Evolutionary conservation across 2,113 vertebrate genomes (phyloP).

Genomic region (Apteryx owenii): DNA sequence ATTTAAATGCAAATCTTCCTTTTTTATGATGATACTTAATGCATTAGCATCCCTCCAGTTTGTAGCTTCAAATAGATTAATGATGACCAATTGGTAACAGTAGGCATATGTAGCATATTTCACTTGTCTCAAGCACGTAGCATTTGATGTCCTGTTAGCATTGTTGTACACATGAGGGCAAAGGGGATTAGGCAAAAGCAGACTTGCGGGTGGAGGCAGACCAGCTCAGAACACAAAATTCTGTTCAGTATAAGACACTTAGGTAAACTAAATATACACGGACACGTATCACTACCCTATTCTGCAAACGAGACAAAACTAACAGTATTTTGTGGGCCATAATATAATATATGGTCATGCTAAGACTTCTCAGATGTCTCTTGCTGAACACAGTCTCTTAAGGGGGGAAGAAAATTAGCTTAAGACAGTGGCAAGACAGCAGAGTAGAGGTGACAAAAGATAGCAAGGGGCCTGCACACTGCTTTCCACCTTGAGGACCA

Average conservation of each 20-base stretch:
- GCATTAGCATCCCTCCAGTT: neutral
- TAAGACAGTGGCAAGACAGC: neutral
- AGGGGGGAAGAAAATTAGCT: neutral
- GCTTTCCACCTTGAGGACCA: neutral
- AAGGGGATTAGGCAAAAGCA: neutral
- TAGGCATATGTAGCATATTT: neutral
- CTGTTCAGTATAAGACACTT: neutral
- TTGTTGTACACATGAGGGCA: neutral
- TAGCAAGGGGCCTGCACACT: neutral
- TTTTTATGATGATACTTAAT: neutral
- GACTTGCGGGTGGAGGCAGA: neutral
- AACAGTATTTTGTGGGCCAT: rapidly evolving
- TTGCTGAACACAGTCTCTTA: neutral
- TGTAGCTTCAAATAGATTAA: neutral
- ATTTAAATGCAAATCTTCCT: neutral
- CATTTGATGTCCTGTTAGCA: neutral
- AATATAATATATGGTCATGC: rapidly evolving
- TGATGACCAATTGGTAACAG: neutral
- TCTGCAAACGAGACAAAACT: neutral
- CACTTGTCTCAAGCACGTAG: neutral
- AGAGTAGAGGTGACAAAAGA: neutral
- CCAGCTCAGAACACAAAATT: neutral
- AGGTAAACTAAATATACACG: neutral
- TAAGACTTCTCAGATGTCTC: rapidly evolving
- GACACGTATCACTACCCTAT: neutral